These are phyloP conservation scores for Antheraea mylitta DNA, from an alignment of 1,140 invertebrate species.

Conservation along the genomic window DNA sequence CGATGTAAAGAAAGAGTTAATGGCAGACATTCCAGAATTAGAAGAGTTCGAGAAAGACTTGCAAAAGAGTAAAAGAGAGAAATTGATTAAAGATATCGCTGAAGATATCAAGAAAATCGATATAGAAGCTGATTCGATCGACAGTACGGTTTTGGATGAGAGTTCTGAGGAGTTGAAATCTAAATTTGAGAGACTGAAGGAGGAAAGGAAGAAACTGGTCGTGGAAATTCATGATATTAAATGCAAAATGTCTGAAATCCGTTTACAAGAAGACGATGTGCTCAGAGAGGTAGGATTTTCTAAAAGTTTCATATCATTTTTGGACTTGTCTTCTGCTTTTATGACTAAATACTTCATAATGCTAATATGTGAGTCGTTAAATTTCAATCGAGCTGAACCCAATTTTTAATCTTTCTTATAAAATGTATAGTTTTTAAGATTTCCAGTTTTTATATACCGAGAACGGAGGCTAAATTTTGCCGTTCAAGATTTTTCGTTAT, in stretches of 20 bases:
- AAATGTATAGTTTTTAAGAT: no score
- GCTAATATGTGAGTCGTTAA: no score
- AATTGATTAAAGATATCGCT: constrained; percentile 58
- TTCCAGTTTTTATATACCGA: no score
- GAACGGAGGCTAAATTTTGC: no score
- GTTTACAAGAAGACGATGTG: constrained; percentile 90
- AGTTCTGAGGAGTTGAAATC: constrained; percentile 68
- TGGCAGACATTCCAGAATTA: constrained; percentile 75
- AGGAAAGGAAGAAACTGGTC: constrained; percentile 79
- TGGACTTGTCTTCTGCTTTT: no score
- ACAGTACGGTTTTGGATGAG: constrained; percentile 59
- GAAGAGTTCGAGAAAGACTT: constrained; percentile 74
- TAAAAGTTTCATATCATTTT: no score
- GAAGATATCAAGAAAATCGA: constrained; percentile 61
- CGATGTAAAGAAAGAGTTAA: constrained; percentile 74
- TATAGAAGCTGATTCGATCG: constrained; percentile 62
- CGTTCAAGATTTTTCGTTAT: no score
- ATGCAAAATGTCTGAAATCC: constrained; percentile 87
- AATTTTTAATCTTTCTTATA: no score
- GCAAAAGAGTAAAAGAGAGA: constrained; percentile 62
- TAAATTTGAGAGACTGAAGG: constrained; percentile 77
- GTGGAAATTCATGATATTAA: constrained; percentile 83
- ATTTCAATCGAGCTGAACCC: no score
- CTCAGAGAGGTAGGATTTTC: constrained; percentile 84
- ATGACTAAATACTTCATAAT: no score